Evolutionary conservation across 2,888 invertebrate genomes (phyloP), one percentile per base, ranked within the genome.

Genomic region (Mythimna lalbum): DNA sequence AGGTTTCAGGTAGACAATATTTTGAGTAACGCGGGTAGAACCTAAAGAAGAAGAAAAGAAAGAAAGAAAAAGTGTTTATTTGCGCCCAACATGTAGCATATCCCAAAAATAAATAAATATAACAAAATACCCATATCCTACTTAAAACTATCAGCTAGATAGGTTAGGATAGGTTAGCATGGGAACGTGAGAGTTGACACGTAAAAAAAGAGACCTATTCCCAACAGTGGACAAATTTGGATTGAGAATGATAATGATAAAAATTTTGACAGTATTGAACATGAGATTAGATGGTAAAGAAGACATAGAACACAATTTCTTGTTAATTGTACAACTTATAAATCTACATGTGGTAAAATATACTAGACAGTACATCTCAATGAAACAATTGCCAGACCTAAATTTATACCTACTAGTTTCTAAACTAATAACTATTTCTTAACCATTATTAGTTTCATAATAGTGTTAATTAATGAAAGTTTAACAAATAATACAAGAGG

Each of bases 391-490:
- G 57, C 1, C 27, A 43, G 6, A 57, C n/a, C 52, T 57, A 49
- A 63, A 69, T 36, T 70, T 52, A 64, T 19, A 50, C 10, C 21
- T 27, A 10, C 19, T 64, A 62, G 66, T 75, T 75, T 53, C 12
- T 0, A 6, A 75, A 69, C 63, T 69, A 69, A 66, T 66, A 63
- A 70, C 59, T 50, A 50, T 49, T 63, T 78, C 49, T 78, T 12
- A 63, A 47, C 19, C 62, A 33, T 53, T 67, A 70, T 70, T 63
- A 64, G 61, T 50, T 62, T 21, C 49, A 39, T 33, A 50, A 63
- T 62, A 75, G 57, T 33, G 31, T 43, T 56, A 36, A 70, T 64
- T 52, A n/a, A 52, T 9, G 53, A 47, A 67, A 67, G 49, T 65
- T 59, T 19, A 47, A 59, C 49, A 63, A 75, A 62, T 63, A 49